A percentile compares a stretch with the other conserved stretches of the same genome.
phyloP scores from a whole-genome alignment of 2,113 vertebrate genomes.

The Odocoileus hemionus region DNA sequence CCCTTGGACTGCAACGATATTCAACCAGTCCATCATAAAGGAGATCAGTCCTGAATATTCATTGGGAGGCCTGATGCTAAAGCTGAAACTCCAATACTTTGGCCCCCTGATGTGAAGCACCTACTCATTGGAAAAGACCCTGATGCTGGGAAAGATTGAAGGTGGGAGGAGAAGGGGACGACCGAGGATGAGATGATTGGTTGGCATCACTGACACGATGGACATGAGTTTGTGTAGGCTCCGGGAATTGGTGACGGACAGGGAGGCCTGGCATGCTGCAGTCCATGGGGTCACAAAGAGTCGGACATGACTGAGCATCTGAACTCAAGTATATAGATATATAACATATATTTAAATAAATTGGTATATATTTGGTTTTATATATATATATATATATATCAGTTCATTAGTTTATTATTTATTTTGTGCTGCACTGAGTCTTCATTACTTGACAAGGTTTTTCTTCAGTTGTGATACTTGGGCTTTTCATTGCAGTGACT shows the following conservation, averaged over 20 bases:
- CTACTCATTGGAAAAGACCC: not conserved
- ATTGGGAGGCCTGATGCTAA: not conserved
- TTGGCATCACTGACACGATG: not conserved
- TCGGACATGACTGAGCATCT: rapidly evolving
- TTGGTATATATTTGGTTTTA: not conserved
- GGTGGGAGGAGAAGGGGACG: not conserved
- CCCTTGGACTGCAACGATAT: not conserved
- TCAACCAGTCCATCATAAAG: not conserved
- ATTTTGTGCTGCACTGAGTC: not conserved
- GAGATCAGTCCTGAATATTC: not conserved
- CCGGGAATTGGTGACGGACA: not conserved
- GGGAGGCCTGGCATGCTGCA: not conserved
- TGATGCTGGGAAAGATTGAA: not conserved
- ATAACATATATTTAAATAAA: not conserved
- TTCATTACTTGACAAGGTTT: not conserved
- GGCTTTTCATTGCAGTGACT: not conserved
- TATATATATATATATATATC: not conserved
- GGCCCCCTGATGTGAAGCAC: not conserved
- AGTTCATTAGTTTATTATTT: not conserved
- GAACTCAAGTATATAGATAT: not conserved
- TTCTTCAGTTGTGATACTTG: not conserved
- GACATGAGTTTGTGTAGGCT: not conserved
- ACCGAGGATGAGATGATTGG: not conserved
- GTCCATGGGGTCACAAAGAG: not conserved
- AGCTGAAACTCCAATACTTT: not conserved